phyloP scores from a whole-genome alignment of 64 coral and sea anemone species.

The Trachythela sp. region DNA sequence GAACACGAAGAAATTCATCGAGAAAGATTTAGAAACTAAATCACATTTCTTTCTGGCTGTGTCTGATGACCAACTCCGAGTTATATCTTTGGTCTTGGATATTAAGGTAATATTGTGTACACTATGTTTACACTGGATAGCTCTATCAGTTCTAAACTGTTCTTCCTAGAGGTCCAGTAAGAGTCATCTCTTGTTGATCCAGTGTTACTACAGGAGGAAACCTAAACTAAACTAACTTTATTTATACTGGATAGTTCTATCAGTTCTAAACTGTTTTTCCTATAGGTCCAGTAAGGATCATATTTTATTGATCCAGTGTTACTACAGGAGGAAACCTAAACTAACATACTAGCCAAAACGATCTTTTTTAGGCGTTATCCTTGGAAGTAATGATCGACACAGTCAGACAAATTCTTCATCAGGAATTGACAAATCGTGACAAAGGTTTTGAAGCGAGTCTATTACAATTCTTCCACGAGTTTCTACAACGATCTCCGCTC shows the following conservation, averaged over 20 bases:
- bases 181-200: too few species aligned
- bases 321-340: too few species aligned
- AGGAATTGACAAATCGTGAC: slow-evolving; percentile 76
- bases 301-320: not conserved
- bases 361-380: slow-evolving; percentile 55
- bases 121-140: not conserved
- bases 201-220: too few species aligned
- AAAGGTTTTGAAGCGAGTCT: slow-evolving; percentile 85
- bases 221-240: too few species aligned
- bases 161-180: too few species aligned
- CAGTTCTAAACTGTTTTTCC: too few species aligned
- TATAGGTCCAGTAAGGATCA: too few species aligned
- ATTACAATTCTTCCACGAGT: slow-evolving; percentile 82
- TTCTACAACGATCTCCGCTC: slow-evolving; percentile 60
- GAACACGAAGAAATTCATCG: slow-evolving; percentile 63
- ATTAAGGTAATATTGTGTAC: not conserved
- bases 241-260: too few species aligned
- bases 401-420: slow-evolving; percentile 77
- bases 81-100: slow-evolving; percentile 18
- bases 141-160: not conserved
- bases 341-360: too few species aligned
- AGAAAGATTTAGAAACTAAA: slow-evolving; percentile 32
- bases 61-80: slow-evolving; percentile 63
- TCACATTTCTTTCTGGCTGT: slow-evolving; percentile 47
- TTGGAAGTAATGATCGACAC: slow-evolving; percentile 82